Evolutionary conservation across 1,140 invertebrate species (phyloP).

Genomic region (Periplaneta americana): DNA sequence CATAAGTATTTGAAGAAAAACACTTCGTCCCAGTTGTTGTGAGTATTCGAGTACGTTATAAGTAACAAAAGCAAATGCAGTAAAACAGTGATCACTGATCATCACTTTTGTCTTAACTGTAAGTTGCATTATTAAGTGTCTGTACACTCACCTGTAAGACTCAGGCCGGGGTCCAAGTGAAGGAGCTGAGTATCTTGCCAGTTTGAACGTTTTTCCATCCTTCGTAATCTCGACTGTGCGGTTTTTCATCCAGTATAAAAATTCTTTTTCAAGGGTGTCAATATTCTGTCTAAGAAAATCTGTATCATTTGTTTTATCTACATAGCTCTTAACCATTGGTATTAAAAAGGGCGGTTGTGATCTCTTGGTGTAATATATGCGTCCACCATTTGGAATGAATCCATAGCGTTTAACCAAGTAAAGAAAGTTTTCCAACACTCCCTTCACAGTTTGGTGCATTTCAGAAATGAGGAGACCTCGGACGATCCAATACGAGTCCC

Average conservation of each 20-base stretch:
- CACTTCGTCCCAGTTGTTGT: no score
- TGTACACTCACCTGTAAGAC: slow-evolving; percentile 70
- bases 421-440: slow-evolving; percentile 74
- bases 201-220: slow-evolving; percentile 53
- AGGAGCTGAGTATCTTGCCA: slow-evolving; percentile 65
- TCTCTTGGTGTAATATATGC: slow-evolving; percentile 69
- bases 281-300: slow-evolving; percentile 65
- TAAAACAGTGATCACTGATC: no score
- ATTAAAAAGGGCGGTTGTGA: slow-evolving; percentile 77
- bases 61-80: no score
- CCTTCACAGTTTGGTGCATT: slow-evolving; percentile 66
- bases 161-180: slow-evolving; percentile 79
- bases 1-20: no score
- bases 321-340: slow-evolving; percentile 76
- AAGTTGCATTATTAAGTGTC: not conserved
- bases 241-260: slow-evolving; percentile 72
- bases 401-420: slow-evolving; percentile 58
- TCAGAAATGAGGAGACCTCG: slow-evolving; percentile 68
- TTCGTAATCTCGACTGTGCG: slow-evolving; percentile 58
- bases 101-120: no score
- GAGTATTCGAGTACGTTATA: no score
- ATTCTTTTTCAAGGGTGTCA: slow-evolving; percentile 72
- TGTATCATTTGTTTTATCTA: slow-evolving; percentile 62
- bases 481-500: slow-evolving; percentile 87
- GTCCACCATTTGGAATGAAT: slow-evolving; percentile 71